Evolutionary conservation across 2,888 invertebrate species (phyloP), one percentile per base, ranked within the genome.

Genomic region (Zelleria hepariella): DNA sequence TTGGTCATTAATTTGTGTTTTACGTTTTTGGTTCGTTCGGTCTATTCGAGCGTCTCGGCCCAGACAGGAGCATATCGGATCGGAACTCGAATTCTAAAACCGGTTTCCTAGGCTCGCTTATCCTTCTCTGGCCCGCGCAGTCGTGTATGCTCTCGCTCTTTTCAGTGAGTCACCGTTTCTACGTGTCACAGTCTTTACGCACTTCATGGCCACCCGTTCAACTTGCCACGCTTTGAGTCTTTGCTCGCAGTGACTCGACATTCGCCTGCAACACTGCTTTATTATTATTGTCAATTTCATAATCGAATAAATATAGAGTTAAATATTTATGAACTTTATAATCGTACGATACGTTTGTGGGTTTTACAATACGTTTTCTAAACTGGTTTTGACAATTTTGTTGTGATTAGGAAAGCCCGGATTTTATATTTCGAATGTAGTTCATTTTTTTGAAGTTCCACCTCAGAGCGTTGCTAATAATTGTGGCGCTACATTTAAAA

Each of bases 81-180:
- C 81, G 81, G 83, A 86, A 87, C 86, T 86, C 86, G 88, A 88
- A 88, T 86, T 87, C 81, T 78, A 71, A 78, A 88, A 88, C 86
- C 85, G 82, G 88, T 86, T 87, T 78, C 79, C 73, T 77, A 72
- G 69, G 66, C 70, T 77, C 70, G 70, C 63, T 67, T 72, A 73
- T 86, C 86, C 77, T 76, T 77, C 69, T 86, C 82, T 71, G 64
- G 63, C 76, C 62, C 67, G 65, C 67, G 63, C 62, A 62, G 64
- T 66, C 68, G 67, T 63, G 71, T 75, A 84, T 86, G 67, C 70
- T 74, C 73, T 70, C 65, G 80, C 87, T 80, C 83, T 72, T 68
- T 42, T 87, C 77, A 69, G 71, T 88, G 88, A 87, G 76, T 87
- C 88, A 87, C 86, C 74, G 84, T 82, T 86, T 82, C 80, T 82